A percentile compares a stretch with the other conserved stretches of the same genome.
Conservation (phyloP, 2,113 vertebrate species). For the Scortum barcoo region DNA sequence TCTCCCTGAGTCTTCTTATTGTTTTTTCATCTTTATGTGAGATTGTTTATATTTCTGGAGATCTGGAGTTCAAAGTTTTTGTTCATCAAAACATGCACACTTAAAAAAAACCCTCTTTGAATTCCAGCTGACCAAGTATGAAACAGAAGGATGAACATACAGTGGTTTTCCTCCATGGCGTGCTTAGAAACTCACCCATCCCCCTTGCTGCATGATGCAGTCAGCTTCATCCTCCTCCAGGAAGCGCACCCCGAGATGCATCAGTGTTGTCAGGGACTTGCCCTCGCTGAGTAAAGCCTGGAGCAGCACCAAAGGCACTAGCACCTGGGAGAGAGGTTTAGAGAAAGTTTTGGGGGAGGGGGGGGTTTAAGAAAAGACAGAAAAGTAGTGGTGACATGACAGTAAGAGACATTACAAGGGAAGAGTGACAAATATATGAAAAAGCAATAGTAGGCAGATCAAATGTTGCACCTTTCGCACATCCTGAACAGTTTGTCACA, state of each 20-base stretch:
- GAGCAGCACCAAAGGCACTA: conserved; percentile 92
- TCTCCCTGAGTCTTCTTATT: no score
- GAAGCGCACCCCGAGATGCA: conserved; percentile 88
- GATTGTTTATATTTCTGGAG: not conserved
- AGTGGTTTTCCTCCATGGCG: not conserved
- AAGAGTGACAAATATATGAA: not conserved
- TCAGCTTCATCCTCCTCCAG: conserved; percentile 89
- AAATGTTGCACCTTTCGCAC: not conserved
- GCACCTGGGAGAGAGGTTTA: conserved; percentile 81
- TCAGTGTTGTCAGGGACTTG: conserved; percentile 82
- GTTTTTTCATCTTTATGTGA: no score
- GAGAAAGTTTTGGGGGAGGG: not conserved
- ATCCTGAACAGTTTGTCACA: not conserved
- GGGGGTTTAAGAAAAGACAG: no score
- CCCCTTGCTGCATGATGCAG: conserved; percentile 92
- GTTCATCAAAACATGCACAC: not conserved
- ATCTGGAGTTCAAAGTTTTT: not conserved
- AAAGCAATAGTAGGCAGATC: not conserved
- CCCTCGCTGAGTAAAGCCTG: conserved; percentile 88
- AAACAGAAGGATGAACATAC: not conserved
- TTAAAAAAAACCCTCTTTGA: not conserved
- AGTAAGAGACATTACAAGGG: not conserved
- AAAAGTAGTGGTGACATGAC: not conserved
- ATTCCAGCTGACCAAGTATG: not conserved
- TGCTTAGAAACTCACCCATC: conserved; percentile 90